Evolutionary conservation across 2,113 vertebrate species (phyloP), one percentile per base, ranked within the genome.

Genomic region (Rhynchopsitta pachyrhyncha): DNA sequence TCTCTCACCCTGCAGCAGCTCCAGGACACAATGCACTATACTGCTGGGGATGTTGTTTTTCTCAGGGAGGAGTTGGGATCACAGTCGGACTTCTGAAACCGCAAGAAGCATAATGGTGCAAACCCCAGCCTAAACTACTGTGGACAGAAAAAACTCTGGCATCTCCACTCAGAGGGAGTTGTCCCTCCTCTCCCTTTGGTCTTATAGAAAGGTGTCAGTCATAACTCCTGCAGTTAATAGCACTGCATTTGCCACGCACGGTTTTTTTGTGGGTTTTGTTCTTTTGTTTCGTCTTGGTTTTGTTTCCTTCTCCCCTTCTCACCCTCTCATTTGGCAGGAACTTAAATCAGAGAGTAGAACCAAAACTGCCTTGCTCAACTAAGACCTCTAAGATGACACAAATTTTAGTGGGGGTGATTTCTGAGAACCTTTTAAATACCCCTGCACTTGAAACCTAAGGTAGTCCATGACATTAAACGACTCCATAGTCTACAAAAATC

Each of bases 11-110:
- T 24, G 20, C 24, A 24, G 27, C 60, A 88, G 15, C 39, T 53
- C n/a, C 3, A 11, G n/a, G 31, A 47, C 31, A 12, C 0, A 0
- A 0, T 29, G n/a, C 18, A 18, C 67, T 47, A 31, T 0, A 2
- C 71, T 42, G 24, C 46, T 13, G 22, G 22, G 46, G 25, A 60
- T 24, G 18, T 6, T 17, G 15, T 17, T 68, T 42, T 67, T 8
- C 24, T 63, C 39, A 16, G 6, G 12, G 53, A 19, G 33, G 9
- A 57, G 28, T 3, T 29, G 19, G 41, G 44, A 47, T 28, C 2
- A 2, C n/a, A 60, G 15, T 22, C 25, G 25, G 28, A 60, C 18
- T 52, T 73, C 44, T 33, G 27, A 17, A 20, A 22, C 33, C 35
- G 31, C 19, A 62, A 37, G 13, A 62, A 68, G 41, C 23, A 47